These are phyloP conservation scores for Dicyrtoma fusca DNA, from an alignment of 2,888 invertebrate species.

Conservation along the genomic window DNA sequence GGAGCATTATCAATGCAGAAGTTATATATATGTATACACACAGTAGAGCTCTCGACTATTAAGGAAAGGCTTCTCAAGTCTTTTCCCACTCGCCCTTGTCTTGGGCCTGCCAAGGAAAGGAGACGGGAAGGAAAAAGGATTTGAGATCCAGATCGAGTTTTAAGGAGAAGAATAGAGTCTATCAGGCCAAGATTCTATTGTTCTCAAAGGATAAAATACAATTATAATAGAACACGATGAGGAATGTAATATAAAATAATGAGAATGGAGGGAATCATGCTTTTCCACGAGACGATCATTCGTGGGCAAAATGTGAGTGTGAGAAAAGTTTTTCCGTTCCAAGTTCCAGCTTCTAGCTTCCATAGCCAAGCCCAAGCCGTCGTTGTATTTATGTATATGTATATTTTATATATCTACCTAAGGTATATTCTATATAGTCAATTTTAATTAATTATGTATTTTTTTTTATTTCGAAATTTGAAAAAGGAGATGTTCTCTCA, in stretches of 20 bases:
- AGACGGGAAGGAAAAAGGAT: neutral
- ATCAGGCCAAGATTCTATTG: conserved; percentile 3
- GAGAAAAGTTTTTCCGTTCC: neutral
- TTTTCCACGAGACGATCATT: too few relatives aligned
- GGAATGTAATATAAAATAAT: neutral
- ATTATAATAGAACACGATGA: neutral
- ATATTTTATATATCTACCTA: too few relatives aligned
- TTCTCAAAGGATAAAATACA: neutral
- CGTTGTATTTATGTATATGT: too few relatives aligned
- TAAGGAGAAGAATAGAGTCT: neutral
- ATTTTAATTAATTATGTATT: too few relatives aligned
- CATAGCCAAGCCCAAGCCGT: too few relatives aligned
- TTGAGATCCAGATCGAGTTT: neutral
- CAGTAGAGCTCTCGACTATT: neutral
- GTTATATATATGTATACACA: too few relatives aligned
- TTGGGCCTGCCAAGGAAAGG: too few relatives aligned
- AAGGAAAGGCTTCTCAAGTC: neutral
- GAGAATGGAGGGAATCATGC: neutral
- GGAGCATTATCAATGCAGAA: too few relatives aligned
- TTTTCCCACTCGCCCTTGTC: too few relatives aligned
- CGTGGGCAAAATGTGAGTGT: too few relatives aligned
- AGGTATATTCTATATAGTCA: too few relatives aligned
- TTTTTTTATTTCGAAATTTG: conserved; percentile 7
- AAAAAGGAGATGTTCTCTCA: conserved; percentile 60
- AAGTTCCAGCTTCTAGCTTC: too few relatives aligned